Evolutionary conservation across 23 tunicate genomes (phyloP), one percentile per base, ranked within the genome.

Genomic region (Trididemnum clinides): DNA sequence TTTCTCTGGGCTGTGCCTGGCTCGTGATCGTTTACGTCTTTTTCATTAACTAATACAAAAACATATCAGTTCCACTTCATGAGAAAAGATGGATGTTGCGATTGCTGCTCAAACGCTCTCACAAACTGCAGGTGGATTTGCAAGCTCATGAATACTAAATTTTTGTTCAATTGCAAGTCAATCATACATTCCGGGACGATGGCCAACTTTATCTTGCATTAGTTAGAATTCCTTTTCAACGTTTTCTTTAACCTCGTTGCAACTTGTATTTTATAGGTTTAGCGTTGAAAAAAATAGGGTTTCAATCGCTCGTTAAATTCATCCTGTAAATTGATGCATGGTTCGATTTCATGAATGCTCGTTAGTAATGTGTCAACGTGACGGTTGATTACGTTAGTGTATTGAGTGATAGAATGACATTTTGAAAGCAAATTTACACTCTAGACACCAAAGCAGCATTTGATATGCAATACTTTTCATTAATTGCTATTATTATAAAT

Each of bases 21-120:
- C n/a, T n/a, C n/a, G n/a, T n/a, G n/a, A n/a, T n/a, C n/a, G n/a
- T 59, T 59, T 59, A 28, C 66, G 66, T 59, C 22, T 59, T 59
- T 59, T 59, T 28, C 66, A 25, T 28, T 10, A 59, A 59, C 22
- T 59, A 59, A 59, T 59, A 28, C 66, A 19, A 28, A n/a, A 19
- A 28, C 66, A 59, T n/a, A 28, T n/a, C 22, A 59, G 22, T 59
- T 28, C 25, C 20, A 19, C 66, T 59, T 10, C 66, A 19, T 59
- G 3, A 19, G 66, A 59, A 59, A 59, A 10, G 22, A 59, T 59
- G 66, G 22, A 59, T 19, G 66, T 59, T 59, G 25, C 27, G 20
- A 28, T 59, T 59, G 66, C 66, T 19, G 66, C 66, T 28, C 66
- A 59, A 28, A 59, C 66, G 20, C 22, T 59, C 23, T 59, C 66